Evolutionary conservation across 2,888 invertebrate genomes (phyloP).

Genomic region (Eumerus sabulonum): DNA sequence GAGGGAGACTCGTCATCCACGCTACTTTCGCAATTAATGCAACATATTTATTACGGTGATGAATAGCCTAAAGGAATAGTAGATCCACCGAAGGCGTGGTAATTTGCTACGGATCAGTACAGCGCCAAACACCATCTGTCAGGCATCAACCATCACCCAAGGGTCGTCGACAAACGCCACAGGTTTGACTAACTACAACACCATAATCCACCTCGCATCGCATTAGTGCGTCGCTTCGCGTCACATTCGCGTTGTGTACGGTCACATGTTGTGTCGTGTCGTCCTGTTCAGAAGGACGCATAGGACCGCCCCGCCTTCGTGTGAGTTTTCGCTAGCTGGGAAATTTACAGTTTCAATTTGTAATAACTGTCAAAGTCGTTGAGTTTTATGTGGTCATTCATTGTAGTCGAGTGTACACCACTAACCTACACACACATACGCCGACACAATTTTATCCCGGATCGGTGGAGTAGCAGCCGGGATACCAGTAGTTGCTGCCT

Average conservation of each 20-base stretch:
- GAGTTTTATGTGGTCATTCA: conserved; percentile 75
- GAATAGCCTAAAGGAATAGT: conserved; percentile 54
- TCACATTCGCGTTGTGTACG: conserved; percentile 25
- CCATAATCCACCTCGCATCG: conserved; percentile 65
- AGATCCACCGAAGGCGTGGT: conserved; percentile 30
- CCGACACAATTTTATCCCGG: conserved; percentile 1
- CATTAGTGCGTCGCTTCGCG: conserved; percentile 36
- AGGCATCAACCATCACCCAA: conserved; percentile 21
- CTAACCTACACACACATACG: conserved; percentile 10
- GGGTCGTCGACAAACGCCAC: conserved; percentile 11
- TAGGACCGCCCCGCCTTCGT: conserved; percentile 30
- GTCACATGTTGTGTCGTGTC: neutral
- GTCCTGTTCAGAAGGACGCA: too few relatives aligned
- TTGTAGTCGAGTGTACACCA: conserved; percentile 56
- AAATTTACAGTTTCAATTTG: conserved; percentile 74
- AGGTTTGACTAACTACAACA: conserved; percentile 54
- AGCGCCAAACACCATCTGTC: conserved; percentile 55
- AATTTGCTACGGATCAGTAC: conserved; percentile 56
- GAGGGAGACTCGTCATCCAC: conserved; percentile 29
- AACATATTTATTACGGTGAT: conserved; percentile 67
- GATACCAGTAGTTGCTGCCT: neutral
- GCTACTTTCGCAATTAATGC: conserved; percentile 66
- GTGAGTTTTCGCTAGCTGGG: conserved; percentile 33
- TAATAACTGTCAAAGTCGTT: conserved; percentile 74
- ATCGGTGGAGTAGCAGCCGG: neutral